phyloP scores from a whole-genome alignment of 1,140 invertebrate genomes.

The Globodera ellingtonae region DNA sequence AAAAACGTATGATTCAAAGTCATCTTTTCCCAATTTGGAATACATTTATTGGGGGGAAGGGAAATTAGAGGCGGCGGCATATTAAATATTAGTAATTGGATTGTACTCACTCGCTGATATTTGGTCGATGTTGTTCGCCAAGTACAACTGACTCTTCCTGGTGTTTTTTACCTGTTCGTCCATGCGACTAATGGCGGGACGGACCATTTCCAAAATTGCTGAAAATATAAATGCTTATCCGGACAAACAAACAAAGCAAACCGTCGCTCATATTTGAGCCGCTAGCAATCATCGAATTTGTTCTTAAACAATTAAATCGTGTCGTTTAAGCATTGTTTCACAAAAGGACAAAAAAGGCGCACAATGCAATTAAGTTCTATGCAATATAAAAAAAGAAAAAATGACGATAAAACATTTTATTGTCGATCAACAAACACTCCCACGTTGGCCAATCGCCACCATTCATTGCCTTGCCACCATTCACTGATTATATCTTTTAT shows the following conservation, averaged over 20 bases:
- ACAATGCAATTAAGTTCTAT: too few relatives aligned
- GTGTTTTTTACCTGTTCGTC: constrained; percentile 55
- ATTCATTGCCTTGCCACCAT: too few relatives aligned
- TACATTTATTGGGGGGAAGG: not conserved
- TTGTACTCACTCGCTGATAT: constrained; percentile 42
- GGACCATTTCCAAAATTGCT: constrained; percentile 53
- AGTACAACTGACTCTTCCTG: constrained; percentile 47
- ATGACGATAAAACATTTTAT: too few relatives aligned
- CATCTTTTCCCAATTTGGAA: not conserved
- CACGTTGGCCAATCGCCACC: too few relatives aligned
- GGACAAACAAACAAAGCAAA: not conserved
- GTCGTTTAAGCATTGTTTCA: too few relatives aligned
- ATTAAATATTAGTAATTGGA: not conserved
- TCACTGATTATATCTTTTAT: too few relatives aligned
- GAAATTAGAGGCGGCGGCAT: too few relatives aligned
- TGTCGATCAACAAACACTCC: too few relatives aligned
- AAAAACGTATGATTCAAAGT: not conserved
- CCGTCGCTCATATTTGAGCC: not conserved
- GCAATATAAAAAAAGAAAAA: too few relatives aligned
- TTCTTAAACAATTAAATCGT: too few relatives aligned
- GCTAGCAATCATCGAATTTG: too few relatives aligned
- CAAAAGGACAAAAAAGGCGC: too few relatives aligned
- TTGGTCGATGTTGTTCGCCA: constrained; percentile 41
- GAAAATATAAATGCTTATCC: not conserved
- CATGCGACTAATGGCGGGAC: constrained; percentile 42